Evolutionary conservation across 1,140 invertebrate genomes (phyloP), one percentile per base, ranked within the genome.

Genomic region (Meloidogyne floridensis): DNA sequence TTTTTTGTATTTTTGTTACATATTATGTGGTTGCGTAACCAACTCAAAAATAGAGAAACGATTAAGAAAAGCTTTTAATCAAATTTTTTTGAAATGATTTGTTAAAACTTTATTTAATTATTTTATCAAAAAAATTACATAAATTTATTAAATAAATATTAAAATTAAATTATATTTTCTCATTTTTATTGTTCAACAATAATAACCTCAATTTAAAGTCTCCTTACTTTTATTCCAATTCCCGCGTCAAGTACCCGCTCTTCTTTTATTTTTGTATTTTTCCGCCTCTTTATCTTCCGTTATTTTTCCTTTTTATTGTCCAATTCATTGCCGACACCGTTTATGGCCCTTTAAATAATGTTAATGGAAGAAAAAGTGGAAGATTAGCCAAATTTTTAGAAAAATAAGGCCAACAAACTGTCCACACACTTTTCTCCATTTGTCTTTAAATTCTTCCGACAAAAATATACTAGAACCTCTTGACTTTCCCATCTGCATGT

Each of bases 301-400:
- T 65, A 65, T 65, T 54, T 11, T 54, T 54, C 11, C 11, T 65
- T 65, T 65, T 47, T 47, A 47, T 47, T 47, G 47, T 59, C 56
- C 13, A 59, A 59, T 59, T 59, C 56, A 65, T 65, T 65, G 59
- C n/a, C n/a, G n/a, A n/a, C 6, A 15, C 59, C 15, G 59, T 65
- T 65, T 65, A 65, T 65, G 59, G 59, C 59, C 59, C 10, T 65
- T 5, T 65, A 65, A 65, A 65, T 15, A 65, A n/a, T 15, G 59
- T 6, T n/a, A 65, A 65, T 65, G 59, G n/a, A 65, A 65, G n/a
- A 59, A 18, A 65, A 65, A 65, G 10, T 13, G n/a, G n/a, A 65
- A n/a, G 59, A 65, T 65, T 65, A 65, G 59, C 59, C n/a, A 65
- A 65, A 65, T 65, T 65, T 11, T n/a, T n/a, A 65, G n/a, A 65